A percentile compares a stretch with the other conserved stretches of the same genome.
Evolutionary conservation across 1,140 invertebrate species (phyloP).

Genomic region (Heliconius himera): DNA sequence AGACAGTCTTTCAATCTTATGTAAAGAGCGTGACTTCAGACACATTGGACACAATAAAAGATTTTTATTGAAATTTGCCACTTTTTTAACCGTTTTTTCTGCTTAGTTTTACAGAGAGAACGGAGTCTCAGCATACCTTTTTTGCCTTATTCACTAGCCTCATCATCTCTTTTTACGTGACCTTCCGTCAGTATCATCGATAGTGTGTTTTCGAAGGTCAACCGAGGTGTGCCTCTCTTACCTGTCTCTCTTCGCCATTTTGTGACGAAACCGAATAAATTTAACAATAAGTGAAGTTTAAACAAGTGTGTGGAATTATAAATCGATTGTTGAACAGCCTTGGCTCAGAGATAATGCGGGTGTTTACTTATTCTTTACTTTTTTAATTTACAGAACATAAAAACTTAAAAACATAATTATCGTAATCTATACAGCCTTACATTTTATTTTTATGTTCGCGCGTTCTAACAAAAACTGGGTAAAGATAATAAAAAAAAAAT

Average conservation of each 20-base stretch:
- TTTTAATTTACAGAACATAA: neutral
- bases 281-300: constrained; percentile 27
- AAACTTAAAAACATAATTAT: neutral
- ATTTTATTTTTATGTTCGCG: neutral
- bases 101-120: neutral
- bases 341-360: constrained; percentile 35
- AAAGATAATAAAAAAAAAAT: constrained; percentile 63
- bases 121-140: no score
- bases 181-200: neutral
- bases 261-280: constrained; percentile 3
- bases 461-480: constrained; percentile 18
- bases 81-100: neutral
- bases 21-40: constrained; percentile 8
- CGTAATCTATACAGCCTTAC: constrained; percentile 10
- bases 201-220: no score
- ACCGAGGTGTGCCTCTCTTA: no score
- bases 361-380: constrained; percentile 21
- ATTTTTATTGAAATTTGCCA: neutral
- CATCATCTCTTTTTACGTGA: neutral
- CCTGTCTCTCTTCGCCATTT: neutral
- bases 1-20: constrained; percentile 24
- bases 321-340: constrained; percentile 35
- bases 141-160: no score
- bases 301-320: constrained; percentile 37
- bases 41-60: neutral